Evolutionary conservation across 2,888 invertebrate species (phyloP), one percentile per base, ranked within the genome.

Genomic region (Rhogogaster chlorosoma): DNA sequence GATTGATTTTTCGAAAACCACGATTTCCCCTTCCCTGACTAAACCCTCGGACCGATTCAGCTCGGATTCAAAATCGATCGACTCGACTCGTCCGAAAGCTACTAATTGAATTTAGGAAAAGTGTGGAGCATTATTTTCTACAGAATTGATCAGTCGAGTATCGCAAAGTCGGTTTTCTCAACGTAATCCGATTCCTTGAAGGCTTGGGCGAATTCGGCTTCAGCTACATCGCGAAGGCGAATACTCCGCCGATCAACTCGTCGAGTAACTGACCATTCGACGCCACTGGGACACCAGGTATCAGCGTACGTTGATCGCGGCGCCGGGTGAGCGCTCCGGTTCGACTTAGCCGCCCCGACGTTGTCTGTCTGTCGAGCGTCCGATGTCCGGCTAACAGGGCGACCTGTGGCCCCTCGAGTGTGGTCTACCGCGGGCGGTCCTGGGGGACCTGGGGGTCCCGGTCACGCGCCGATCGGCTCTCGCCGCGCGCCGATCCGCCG

Each of bases 381-480:
- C 90, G 89, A 89, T 89, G 90, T 90, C 91, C 90, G 90, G 89
- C 91, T 91, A 92, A 93, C 92, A 92, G 92, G 91, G 91, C 92
- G 92, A 93, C 93, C 93, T 91, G 89, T 91, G 93, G 91, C 92
- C 92, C 91, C 92, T 91, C 91, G 90, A 91, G 90, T 93, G 92
- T 92, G 93, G 92, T 92, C 93, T 87, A 87, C 83, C 86, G 90
- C 91, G 91, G 92, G 93, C 93, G 93, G 92, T 93, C 93, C 92
- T 91, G 92, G 91, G 91, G 92, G 92, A 93, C 93, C 93, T 90
- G 89, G 91, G 93, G 91, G 93, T 89, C 87, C 89, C 89, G 92
- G 92, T 93, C 93, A 93, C 92, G 61, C 61, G 61, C 61, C 61
- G 61, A 61, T 61, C 49, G 75, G 22, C 75, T 26, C 38, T 75